Conservation (phyloP, 2,888 invertebrate genomes). For the Eristalis intricaria region DNA sequence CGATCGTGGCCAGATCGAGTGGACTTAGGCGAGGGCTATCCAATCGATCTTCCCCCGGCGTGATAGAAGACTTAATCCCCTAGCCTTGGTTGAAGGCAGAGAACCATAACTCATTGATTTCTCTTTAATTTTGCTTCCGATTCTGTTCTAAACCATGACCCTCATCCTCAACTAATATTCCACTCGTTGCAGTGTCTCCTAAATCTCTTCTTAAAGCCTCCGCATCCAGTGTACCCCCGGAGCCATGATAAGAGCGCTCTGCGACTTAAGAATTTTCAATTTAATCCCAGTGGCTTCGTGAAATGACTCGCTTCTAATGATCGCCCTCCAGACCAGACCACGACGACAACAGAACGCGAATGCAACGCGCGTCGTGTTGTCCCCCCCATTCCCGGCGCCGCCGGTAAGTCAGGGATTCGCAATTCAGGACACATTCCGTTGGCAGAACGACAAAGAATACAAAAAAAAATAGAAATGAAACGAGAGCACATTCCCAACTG, state of each 20-base stretch:
- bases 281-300: not conserved
- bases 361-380: not conserved
- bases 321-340: not conserved
- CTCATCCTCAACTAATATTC: too few relatives aligned
- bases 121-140: too few relatives aligned
- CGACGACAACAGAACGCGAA: not conserved
- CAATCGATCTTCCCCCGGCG: too few relatives aligned
- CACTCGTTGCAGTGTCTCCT: too few relatives aligned
- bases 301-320: not conserved
- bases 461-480: not conserved
- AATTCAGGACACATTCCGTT: constrained; percentile 35
- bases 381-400: not conserved
- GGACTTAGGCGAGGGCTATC: too few relatives aligned
- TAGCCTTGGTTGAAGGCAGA: too few relatives aligned
- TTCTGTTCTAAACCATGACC: too few relatives aligned
- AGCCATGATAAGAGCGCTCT: not conserved
- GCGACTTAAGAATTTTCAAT: not conserved
- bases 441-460: not conserved
- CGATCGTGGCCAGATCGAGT: too few relatives aligned
- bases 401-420: constrained; percentile 21
- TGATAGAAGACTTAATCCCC: too few relatives aligned
- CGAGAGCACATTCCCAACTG: not conserved
- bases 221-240: not conserved
- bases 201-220: not conserved
- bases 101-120: too few relatives aligned